Evolutionary conservation across 2,888 invertebrate species (phyloP), one percentile per base, ranked within the genome.

Genomic region (Trichopria drosophilae): DNA sequence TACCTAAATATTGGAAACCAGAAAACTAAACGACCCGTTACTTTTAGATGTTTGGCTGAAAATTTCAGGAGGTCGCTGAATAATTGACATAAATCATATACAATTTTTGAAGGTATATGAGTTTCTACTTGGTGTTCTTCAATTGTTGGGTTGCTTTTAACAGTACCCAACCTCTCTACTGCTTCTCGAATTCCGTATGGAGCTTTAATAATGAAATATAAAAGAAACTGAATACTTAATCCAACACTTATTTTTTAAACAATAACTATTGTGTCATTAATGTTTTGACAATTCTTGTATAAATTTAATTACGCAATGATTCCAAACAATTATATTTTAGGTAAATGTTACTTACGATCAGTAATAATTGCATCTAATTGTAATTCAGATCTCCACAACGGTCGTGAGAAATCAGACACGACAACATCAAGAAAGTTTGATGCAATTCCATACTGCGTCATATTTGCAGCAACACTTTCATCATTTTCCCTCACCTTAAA

Each of bases 171-270:
- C 72, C 86, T 87, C 76, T 91, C 91, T 0, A 92, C 90, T 1
- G 95, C 84, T 78, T 99, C 99, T 55, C 99, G 80, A 19, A 99
- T 93, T 22, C 99, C 99, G 78, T 99, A 99, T 0, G 99, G 99
- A 16, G 98, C 97, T 96, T 69, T 2, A 79, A n/a, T n/a, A n/a
- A n/a, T n/a, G n/a, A n/a, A n/a, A n/a, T 16, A 18, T 15, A 37
- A 24, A 13, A n/a, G n/a, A n/a, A n/a, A n/a, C n/a, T n/a, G 45
- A 15, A 35, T 19, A 9, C 18, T 26, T 4, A 15, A 34, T 26
- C 40, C 12, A 41, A 28, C 22, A 29, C 26, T 29, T 4, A 37
- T 24, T 9, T 35, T 47, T 7, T 45, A 28, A 10, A n/a, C 9
- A 7, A 48, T 35, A 23, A 51, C 36, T 4, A 22, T 41, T 13